A percentile compares a stretch with the other conserved stretches of the same genome.
Evolutionary conservation across 2,888 invertebrate species (phyloP).

Genomic region (Dromius quadrimaculatus): DNA sequence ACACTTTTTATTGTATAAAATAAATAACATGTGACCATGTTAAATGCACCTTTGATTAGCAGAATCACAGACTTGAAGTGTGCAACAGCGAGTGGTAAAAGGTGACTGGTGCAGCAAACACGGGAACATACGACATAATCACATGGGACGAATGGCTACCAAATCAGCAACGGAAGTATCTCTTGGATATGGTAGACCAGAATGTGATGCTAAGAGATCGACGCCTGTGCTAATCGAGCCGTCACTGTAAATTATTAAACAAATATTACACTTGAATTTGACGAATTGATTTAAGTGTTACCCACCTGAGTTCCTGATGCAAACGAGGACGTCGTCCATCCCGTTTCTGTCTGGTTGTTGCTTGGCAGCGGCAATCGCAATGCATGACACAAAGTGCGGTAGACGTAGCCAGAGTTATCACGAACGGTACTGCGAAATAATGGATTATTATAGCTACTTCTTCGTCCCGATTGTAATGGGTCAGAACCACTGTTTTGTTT

Average conservation of each 20-base stretch:
- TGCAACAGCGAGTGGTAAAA: slow-evolving; percentile 46
- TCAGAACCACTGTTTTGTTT: slow-evolving; percentile 85
- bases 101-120: slow-evolving; percentile 44
- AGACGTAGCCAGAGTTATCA: slow-evolving; percentile 86
- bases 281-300: neutral
- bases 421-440: slow-evolving; percentile 86
- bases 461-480: slow-evolving; percentile 85
- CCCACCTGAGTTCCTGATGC: slow-evolving; percentile 70
- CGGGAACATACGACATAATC: slow-evolving; percentile 51
- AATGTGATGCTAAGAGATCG: slow-evolving; percentile 72
- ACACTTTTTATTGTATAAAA: slow-evolving; percentile 51
- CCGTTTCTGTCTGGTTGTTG: slow-evolving; percentile 74
- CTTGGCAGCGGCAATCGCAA: slow-evolving; percentile 85
- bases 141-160: slow-evolving; percentile 64
- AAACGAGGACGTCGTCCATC: slow-evolving; percentile 75
- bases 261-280: too few relatives aligned
- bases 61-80: slow-evolving; percentile 52
- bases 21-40: slow-evolving; percentile 51
- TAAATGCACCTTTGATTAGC: slow-evolving; percentile 46
- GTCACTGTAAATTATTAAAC: slow-evolving; percentile 73
- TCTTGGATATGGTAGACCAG: slow-evolving; percentile 54
- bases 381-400: slow-evolving; percentile 88
- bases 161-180: slow-evolving; percentile 58
- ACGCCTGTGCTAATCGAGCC: slow-evolving; percentile 80
- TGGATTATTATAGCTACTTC: slow-evolving; percentile 86